A percentile compares a stretch with the other conserved stretches of the same genome.
Conservation (phyloP, 2,797 vertebrate species). For the Halcyon leucocephala region DNA sequence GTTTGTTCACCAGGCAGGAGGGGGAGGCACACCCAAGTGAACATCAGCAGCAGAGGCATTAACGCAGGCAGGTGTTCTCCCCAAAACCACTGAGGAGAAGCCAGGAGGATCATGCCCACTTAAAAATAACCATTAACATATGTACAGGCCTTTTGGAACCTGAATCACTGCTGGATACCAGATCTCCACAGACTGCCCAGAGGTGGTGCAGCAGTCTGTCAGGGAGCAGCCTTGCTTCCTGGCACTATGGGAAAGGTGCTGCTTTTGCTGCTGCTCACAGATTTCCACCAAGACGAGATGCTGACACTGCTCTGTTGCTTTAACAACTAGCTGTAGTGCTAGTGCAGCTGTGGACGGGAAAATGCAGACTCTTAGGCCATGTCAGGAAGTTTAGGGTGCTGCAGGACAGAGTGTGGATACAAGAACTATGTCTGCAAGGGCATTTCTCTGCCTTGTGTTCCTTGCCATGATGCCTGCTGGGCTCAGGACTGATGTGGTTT, state of each 20-base stretch:
- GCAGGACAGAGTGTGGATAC: background rate
- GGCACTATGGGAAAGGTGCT: background rate
- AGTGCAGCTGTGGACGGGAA: background rate
- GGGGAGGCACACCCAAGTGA: background rate
- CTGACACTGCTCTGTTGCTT: background rate
- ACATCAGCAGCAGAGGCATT: background rate
- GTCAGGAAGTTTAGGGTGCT: background rate
- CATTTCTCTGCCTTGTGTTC: background rate
- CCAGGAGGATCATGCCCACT: background rate
- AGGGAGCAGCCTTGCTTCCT: background rate
- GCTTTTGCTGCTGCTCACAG: background rate
- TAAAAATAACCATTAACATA: conserved; percentile 9
- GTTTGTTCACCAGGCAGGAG: background rate
- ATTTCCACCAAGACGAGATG: background rate
- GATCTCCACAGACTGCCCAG: background rate
- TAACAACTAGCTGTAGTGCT: background rate
- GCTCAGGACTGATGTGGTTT: conserved; percentile 42
- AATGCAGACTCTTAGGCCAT: background rate
- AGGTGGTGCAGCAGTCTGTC: background rate
- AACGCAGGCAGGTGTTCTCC: background rate
- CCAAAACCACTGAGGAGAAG: background rate
- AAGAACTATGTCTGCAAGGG: background rate
- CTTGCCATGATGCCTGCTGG: background rate
- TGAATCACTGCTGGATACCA: conserved; percentile 5
- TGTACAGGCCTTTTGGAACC: background rate